phyloP scores from a whole-genome alignment of 2,797 vertebrate species.

The Hyperoplus lanceolatus region DNA sequence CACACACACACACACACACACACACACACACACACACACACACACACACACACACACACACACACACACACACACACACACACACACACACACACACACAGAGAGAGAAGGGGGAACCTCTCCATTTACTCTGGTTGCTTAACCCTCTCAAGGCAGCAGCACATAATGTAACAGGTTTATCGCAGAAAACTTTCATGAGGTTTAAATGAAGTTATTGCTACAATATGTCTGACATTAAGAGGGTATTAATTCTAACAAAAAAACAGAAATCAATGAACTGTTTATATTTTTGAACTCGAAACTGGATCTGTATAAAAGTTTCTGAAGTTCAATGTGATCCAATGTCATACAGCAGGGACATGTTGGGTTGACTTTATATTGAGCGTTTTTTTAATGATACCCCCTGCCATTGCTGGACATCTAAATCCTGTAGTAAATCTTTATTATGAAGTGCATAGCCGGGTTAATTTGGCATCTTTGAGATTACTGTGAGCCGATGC shows the following conservation, averaged over 20 bases:
- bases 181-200: background rate
- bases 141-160: conserved; percentile 22
- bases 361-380: conserved; percentile 17
- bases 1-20: conserved; percentile 15
- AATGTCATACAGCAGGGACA: conserved; percentile 19
- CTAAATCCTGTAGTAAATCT: conserved; percentile 32
- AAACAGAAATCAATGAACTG: too few species aligned
- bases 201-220: background rate
- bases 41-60: conserved; percentile 28
- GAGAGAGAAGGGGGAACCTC: conserved; percentile 13
- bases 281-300: background rate
- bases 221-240: too few species aligned
- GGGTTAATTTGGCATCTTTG: conserved; percentile 72
- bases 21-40: conserved; percentile 5
- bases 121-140: conserved; percentile 44
- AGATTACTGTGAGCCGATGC: conserved; percentile 52
- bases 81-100: conserved; percentile 7
- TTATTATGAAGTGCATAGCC: conserved; percentile 40
- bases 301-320: background rate
- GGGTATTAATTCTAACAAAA: too few species aligned
- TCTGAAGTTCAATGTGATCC: background rate
- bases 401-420: conserved; percentile 15
- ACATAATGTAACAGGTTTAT: background rate
- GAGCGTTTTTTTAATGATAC: conserved; percentile 13
- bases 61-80: conserved; percentile 19